These are phyloP conservation scores for Limnephilus rhombicus DNA, from an alignment of 2,888 invertebrate species.

Conservation along the genomic window DNA sequence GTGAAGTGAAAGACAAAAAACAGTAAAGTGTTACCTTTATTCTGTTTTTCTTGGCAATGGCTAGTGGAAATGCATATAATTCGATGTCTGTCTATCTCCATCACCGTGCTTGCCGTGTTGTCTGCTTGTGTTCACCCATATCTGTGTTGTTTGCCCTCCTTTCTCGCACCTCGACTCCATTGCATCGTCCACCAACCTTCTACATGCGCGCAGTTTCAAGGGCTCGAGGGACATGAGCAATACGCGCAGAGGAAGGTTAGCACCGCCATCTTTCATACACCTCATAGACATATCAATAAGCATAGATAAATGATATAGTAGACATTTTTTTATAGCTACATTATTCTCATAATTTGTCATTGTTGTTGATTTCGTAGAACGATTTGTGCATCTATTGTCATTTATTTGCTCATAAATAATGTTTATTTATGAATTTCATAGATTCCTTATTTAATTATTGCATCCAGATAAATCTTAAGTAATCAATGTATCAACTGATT, in stretches of 20 bases:
- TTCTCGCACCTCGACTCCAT: constrained; percentile 60
- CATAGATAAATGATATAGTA: not conserved
- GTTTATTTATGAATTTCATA: not conserved
- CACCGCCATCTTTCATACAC: constrained; percentile 64
- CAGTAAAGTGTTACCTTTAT: not conserved
- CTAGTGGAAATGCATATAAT: not conserved
- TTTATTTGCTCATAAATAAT: not conserved
- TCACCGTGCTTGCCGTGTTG: constrained; percentile 31
- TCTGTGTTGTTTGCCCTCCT: constrained; percentile 60
- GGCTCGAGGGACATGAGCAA: constrained; percentile 66
- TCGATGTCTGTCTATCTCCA: not conserved
- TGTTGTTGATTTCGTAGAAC: not conserved
- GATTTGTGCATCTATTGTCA: not conserved
- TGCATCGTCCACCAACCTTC: constrained; percentile 35
- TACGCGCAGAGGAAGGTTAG: constrained; percentile 74
- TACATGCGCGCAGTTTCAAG: constrained; percentile 61
- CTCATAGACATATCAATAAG: constrained; percentile 12
- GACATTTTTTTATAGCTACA: not conserved
- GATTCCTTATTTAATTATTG: not conserved
- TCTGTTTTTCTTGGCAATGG: not conserved
- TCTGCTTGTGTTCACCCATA: constrained; percentile 63
- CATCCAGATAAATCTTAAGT: not conserved
- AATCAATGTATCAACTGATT: not conserved
- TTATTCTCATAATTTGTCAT: not conserved
- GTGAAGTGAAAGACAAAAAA: no score